Base-by-base conservation (phyloP, 1,140 invertebrate species). In the Octopus bimaculoides region DNA sequence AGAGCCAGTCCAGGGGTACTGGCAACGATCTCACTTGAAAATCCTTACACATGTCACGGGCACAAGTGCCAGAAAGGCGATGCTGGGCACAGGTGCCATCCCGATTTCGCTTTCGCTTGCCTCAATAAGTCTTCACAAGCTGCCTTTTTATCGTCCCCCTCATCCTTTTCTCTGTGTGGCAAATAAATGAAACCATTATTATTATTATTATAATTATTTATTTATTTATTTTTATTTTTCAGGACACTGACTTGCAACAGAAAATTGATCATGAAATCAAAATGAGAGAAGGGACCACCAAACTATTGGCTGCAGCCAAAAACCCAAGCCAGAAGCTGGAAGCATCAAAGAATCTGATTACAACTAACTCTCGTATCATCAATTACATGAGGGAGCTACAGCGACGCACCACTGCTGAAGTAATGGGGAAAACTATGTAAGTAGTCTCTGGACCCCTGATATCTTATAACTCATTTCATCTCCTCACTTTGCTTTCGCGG, bases 251-350 rank as follows among this genome's bases (percentile, higher is more conserved):
- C 87, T 89, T 94, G 82, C 93, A 94, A 85, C 93, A 93, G 84
- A 93, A 94, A 85, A 93, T 94, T 79, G 93, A 94, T 83, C 90
- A 94, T 86, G 94, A 94, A 87, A 93, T 94, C 79, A 94, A 93
- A 88, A 94, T 94, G 92, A 91, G 93, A 20, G 94, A 94, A 86
- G 94, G 93, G 0, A 94, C 93, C 0, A 92, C 93, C 4, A 92
- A 93, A 83, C 89, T 94, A 61, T 89, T 94, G 87, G 93, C 93
- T 5, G 94, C 94, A 0, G 93, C 93, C 82, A 89, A 89, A 83
- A 93, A 94, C 84, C 92, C 93, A 61, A 89, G 92, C 20, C 93
- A 94, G 87, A 92, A 91, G 78, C 88, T 94, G 83, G 93, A 94
- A 88, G 93, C 93, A 4, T 93, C 93, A 78, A 93, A 93, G 85